Percentiles rank a stretch among this genome's conserved stretches.
Conservation (phyloP, 2,113 vertebrate species). For the Lethenteron reissneri region DNA sequence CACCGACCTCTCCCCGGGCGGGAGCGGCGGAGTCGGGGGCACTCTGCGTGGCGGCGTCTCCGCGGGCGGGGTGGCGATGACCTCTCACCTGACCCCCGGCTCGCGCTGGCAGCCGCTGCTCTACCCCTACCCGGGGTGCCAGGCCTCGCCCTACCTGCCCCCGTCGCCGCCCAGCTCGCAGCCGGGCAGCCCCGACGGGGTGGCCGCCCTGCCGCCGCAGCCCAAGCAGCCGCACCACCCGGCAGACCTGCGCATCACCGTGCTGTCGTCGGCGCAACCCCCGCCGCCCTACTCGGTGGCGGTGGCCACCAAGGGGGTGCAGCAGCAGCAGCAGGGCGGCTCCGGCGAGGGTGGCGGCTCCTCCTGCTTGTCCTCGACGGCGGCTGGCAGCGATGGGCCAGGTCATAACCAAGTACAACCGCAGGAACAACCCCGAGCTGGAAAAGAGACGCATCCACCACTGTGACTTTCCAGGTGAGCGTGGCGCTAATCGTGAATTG, state of each 20-base stretch:
- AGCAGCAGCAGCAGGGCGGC: neutral
- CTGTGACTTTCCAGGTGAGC: slow-evolving; percentile 67
- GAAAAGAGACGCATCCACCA: slow-evolving; percentile 86
- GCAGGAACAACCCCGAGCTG: slow-evolving; percentile 75
- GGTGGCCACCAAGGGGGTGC: slow-evolving; percentile 47
- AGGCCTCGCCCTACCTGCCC: slow-evolving; percentile 41
- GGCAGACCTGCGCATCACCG: slow-evolving; percentile 52
- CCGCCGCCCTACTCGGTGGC: slow-evolving; percentile 75
- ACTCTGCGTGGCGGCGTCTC: too few relatives aligned
- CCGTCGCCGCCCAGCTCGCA: slow-evolving; percentile 80
- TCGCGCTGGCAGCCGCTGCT: neutral
- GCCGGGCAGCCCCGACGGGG: slow-evolving; percentile 65
- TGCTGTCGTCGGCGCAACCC: slow-evolving; percentile 57
- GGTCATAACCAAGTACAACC: slow-evolving; percentile 31
- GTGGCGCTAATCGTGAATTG: too few relatives aligned
- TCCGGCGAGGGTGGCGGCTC: too few relatives aligned
- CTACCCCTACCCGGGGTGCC: neutral
- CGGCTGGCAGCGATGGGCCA: too few relatives aligned
- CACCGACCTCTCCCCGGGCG: too few relatives aligned
- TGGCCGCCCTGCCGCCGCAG: slow-evolving; percentile 48
- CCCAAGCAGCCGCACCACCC: slow-evolving; percentile 54
- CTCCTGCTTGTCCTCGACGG: too few relatives aligned
- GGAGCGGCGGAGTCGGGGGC: too few relatives aligned
- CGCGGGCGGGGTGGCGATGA: too few relatives aligned
- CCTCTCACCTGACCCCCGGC: too few relatives aligned